A percentile compares a stretch with the other conserved stretches of the same genome.
Evolutionary conservation across 2,888 invertebrate species (phyloP).

Genomic region (Meloe dianella): DNA sequence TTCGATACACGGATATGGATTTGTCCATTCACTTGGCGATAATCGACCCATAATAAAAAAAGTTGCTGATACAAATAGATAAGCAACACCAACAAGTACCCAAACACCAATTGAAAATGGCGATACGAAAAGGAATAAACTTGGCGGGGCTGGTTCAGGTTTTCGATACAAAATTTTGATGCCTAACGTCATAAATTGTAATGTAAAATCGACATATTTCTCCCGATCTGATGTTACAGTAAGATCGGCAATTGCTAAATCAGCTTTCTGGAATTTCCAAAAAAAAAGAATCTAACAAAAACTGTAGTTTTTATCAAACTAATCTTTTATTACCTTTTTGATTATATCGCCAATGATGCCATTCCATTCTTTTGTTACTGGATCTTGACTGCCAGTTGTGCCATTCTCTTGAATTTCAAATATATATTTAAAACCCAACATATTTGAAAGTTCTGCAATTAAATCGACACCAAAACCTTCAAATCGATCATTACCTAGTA

Average conservation of each 20-base stretch:
- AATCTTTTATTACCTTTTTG: slow-evolving; percentile 68
- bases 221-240: slow-evolving; percentile 88
- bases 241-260: slow-evolving; percentile 91
- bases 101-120: slow-evolving; percentile 84
- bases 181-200: slow-evolving; percentile 92
- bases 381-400: slow-evolving; percentile 73
- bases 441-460: slow-evolving; percentile 77
- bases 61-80: slow-evolving; percentile 77
- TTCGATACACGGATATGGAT: slow-evolving; percentile 84
- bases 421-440: slow-evolving; percentile 82
- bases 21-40: slow-evolving; percentile 88
- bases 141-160: slow-evolving; percentile 83
- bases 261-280: slow-evolving; percentile 70
- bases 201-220: slow-evolving; percentile 90
- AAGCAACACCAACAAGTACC: slow-evolving; percentile 83
- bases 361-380: slow-evolving; percentile 69
- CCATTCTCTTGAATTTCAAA: slow-evolving; percentile 79
- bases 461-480: slow-evolving; percentile 91
- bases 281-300: neutral
- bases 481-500: slow-evolving; percentile 81
- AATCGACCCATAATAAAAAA: slow-evolving; percentile 81
- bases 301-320: neutral
- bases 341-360: slow-evolving; percentile 79
- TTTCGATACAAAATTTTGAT: slow-evolving; percentile 90
- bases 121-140: slow-evolving; percentile 89